A percentile compares a stretch with the other conserved stretches of the same genome.
Conservation (phyloP, 2,797 vertebrate genomes). For the Danio choprae region DNA sequence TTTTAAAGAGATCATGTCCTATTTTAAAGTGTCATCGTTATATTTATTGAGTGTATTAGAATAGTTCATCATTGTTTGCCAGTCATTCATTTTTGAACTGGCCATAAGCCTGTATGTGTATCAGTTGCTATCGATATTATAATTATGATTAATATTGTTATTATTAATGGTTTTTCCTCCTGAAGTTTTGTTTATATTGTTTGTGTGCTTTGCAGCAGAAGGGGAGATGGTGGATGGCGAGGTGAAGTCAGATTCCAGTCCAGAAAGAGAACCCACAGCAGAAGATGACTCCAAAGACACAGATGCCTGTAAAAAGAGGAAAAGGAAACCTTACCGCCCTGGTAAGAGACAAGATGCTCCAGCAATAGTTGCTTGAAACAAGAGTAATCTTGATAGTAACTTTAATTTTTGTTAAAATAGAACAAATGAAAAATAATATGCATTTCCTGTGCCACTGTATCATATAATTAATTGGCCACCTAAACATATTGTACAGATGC, state of each 20-base stretch:
- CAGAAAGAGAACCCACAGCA: conserved; percentile 89
- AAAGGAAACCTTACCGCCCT: conserved; percentile 97
- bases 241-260: conserved; percentile 96
- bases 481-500: too few species aligned
- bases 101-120: too few species aligned
- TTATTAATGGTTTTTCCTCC: too few species aligned
- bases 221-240: conserved; percentile 94
- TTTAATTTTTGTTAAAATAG: too few species aligned
- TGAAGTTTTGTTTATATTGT: background rate
- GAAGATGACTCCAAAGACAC: conserved; percentile 92
- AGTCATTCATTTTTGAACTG: too few species aligned
- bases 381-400: background rate
- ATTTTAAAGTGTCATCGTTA: too few species aligned
- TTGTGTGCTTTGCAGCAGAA: conserved; percentile 77
- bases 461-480: background rate
- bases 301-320: conserved; percentile 94
- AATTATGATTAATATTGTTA: too few species aligned
- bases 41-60: too few species aligned
- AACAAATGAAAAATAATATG: background rate
- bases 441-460: background rate
- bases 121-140: too few species aligned
- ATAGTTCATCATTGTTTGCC: too few species aligned
- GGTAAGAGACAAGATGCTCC: conserved; percentile 81
- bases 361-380: background rate
- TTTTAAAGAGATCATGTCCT: too few species aligned